These are phyloP conservation scores for Agrypnia vestita DNA, from an alignment of 1,140 invertebrate genomes.

Conservation along the genomic window DNA sequence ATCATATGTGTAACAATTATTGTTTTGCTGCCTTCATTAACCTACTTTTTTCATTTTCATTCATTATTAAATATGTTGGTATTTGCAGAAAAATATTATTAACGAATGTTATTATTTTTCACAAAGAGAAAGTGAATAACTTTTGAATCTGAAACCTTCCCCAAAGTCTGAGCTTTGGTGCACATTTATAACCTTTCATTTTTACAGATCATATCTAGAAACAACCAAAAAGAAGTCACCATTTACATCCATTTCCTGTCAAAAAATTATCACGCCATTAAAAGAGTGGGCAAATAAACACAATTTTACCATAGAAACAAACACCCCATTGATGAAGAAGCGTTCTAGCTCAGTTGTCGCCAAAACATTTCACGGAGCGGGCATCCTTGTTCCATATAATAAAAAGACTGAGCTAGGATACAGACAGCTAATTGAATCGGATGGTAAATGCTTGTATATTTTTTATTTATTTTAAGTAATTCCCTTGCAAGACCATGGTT, in stretches of 20 bases:
- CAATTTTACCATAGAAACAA: conserved; percentile 76
- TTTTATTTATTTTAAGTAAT: too few species aligned
- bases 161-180: too few species aligned
- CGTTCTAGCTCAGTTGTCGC: conserved; percentile 82
- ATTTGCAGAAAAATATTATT: too few species aligned
- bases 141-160: too few species aligned
- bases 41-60: too few species aligned
- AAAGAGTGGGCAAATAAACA: conserved; percentile 79
- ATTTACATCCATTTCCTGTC: conserved; percentile 77
- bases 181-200: not conserved
- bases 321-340: conserved; percentile 75
- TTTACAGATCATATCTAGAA: conserved; percentile 76
- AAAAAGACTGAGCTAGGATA: conserved; percentile 88
- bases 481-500: too few species aligned
- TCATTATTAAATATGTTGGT: too few species aligned
- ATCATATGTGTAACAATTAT: too few species aligned
- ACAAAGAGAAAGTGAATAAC: too few species aligned
- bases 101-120: too few species aligned
- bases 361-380: conserved; percentile 88
- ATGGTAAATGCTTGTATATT: conserved; percentile 72
- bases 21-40: too few species aligned
- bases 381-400: conserved; percentile 91
- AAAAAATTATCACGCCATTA: conserved; percentile 76
- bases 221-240: conserved; percentile 78
- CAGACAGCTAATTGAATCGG: conserved; percentile 81